Evolutionary conservation across 2,113 vertebrate genomes (phyloP), one percentile per base, ranked within the genome.

Genomic region (Choloepus hoffmanni): DNA sequence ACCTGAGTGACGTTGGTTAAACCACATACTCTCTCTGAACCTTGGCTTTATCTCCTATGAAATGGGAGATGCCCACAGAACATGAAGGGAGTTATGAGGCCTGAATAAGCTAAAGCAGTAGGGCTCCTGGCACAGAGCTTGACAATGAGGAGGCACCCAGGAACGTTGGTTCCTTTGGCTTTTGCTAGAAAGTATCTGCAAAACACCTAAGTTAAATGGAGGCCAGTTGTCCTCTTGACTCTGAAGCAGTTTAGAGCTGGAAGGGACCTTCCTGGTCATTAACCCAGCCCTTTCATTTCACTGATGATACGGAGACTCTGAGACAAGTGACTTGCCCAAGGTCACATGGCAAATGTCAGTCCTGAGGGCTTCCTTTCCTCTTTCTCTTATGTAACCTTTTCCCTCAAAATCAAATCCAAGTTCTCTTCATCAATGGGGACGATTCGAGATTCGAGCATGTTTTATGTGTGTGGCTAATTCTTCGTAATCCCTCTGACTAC

Each of bases 381-480:
- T 74, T 78, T 77, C 30, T 94, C n/a, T 62, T 40, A n/a, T 33
- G 24, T 60, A 90, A 92, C 53, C 53, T 33, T 81, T 89, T 30
- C 60, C 70, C 33, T 84, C 12, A 84, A 92, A 89, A 48, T 60
- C 79, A 72, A 58, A 74, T 74, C 19, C 19, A 18, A 19, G 62
- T 53, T 82, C 40, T 96, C 72, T 63, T 79, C 11, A 53, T 30
- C 50, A 0, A 0, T 23, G 26, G 24, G 40, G 10, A 70, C 82
- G 26, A 36, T 88, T 72, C 14, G 28, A 36, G n/a, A 36, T 88
- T 72, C 14, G 28, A 36, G n/a, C 58, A 26, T 86, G 15, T 83
- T 76, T 93, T 79, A n/a, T 74, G 68, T 15, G 36, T 30, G 67
- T 74, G 85, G 74, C 58, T 81, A 83, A 43, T 73, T 92, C 58